Evolutionary conservation across 2,113 vertebrate species (phyloP).

Genomic region (Triplophysa tibetana): DNA sequence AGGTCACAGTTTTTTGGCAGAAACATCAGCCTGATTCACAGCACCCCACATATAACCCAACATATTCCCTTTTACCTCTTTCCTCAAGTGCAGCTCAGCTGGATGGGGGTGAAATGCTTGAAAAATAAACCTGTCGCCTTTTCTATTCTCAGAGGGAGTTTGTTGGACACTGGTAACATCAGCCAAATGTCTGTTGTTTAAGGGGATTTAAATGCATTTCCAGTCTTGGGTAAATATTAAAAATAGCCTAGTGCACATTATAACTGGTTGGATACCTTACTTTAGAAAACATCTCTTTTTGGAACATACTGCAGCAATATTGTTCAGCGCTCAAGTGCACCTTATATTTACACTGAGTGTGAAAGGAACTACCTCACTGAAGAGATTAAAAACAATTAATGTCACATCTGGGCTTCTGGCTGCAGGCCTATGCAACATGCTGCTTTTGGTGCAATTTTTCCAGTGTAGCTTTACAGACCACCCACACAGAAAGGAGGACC

Average conservation of each 20-base stretch:
- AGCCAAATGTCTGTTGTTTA: neutral
- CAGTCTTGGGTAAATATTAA: no score
- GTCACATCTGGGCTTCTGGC: constrained; percentile 59
- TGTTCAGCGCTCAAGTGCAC: constrained; percentile 12
- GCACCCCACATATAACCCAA: constrained; percentile 9
- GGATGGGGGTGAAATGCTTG: neutral
- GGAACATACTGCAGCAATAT: neutral
- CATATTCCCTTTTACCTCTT: neutral
- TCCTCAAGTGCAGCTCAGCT: constrained; percentile 16
- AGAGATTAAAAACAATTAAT: constrained; percentile 58
- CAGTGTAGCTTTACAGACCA: constrained; percentile 58
- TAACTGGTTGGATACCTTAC: neutral
- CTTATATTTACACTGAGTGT: constrained; percentile 35
- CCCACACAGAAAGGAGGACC: constrained; percentile 55
- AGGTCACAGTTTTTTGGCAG: constrained; percentile 2
- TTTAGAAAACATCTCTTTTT: neutral
- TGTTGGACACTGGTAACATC: neutral
- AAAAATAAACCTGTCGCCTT: neutral
- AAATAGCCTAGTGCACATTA: no score
- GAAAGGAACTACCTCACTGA: constrained; percentile 46
- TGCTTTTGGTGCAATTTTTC: constrained; percentile 54
- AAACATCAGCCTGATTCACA: constrained; percentile 1
- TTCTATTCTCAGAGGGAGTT: neutral
- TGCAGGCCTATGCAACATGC: constrained; percentile 42
- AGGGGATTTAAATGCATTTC: neutral